Base-by-base conservation (phyloP, 2,888 invertebrate species). In the Hybos culiciformis region DNA sequence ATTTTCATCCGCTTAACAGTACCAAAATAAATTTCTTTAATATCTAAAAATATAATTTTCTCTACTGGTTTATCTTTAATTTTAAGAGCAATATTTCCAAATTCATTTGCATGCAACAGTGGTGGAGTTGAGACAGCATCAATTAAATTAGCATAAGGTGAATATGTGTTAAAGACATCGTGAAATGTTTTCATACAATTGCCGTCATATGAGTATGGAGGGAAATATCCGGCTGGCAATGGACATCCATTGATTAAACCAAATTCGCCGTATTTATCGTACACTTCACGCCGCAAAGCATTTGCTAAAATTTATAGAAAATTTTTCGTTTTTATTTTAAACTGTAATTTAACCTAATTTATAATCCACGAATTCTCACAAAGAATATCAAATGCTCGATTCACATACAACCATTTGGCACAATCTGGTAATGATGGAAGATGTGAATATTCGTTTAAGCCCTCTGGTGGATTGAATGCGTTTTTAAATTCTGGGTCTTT, bases 221-320 rank as follows among this genome's bases (percentile, higher is more conserved):
- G 74, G 51, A 82, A 76, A 60, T 74, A 83, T 6, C 72, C 73
- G 46, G 71, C 71, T 1, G 79, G 80, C 3, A 80, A 74, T 5
- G 82, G 79, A 0, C 88, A 76, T 0, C 90, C 88, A 54, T 73
- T 74, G 60, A 87, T 87, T 36, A 92, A 68, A 0, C 88, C 90
- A 55, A 83, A 82, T 63, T 90, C 90, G 0, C 92, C 92, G 63
- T 83, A 91, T 56, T 86, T 84, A 64, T 92, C 90, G 67, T 83
- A 93, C 14, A 90, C 76, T 12, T 86, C 80, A 44, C 83, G 71
- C 46, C 67, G 67, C 47, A 77, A 66, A 33, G 80, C 74, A 61
- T 82, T 70, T 2, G 76, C 54, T 54, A 24, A 15, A 37, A 34
- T 5, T 6, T 8, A 36, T 9, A 17, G 8, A 34, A 15, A 8